Evolutionary conservation across 2,113 vertebrate genomes (phyloP), one percentile per base, ranked within the genome.

Genomic region (Panthera leo): DNA sequence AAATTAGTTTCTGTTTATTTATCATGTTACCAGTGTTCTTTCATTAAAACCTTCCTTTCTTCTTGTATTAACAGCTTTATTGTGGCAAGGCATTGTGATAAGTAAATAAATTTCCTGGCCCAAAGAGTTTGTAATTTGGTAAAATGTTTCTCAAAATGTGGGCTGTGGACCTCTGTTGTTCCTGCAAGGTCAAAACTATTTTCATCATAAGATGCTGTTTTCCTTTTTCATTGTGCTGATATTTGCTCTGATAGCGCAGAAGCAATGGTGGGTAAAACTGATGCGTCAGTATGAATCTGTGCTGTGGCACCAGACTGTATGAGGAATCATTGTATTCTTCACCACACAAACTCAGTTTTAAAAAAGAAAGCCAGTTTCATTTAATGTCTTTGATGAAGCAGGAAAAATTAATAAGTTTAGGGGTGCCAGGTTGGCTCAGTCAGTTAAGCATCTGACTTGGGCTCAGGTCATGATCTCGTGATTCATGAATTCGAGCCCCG

Each of bases 1-100:
- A 87, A 6, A 73, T 96, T 58, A 87, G 36, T 86, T 87, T 51
- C 12, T 94, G 83, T 51, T 78, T 93, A 90, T 89, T 94, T 91
- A 86, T 12, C 53, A 19, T 71, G 36, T 91, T 85, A 83, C 34
- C 48, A 76, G 3, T 68, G 42, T 92, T 92, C 19, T 88, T 93
- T 68, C 39, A 23, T 70, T 87, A 87, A 68, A 91, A 39, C 58
- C 31, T 36, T 4, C 39, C 13, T 27, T 21, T 13, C 5, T 78
- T 9, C 31, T 11, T 90, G 5, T 68, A 80, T 85, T 90, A 90
- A 53, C 18, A 82, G 31, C 25, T 53, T 94, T 58, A 58, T 91
- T 87, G 34, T 86, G 14, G 5, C 13, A 82, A 82, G 36, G 31
- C 25, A 53, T 83, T 92, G 76, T 96, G 48, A 78, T 65, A 84